phyloP scores from a whole-genome alignment of 2,797 vertebrate genomes.

The Betta splendens region DNA sequence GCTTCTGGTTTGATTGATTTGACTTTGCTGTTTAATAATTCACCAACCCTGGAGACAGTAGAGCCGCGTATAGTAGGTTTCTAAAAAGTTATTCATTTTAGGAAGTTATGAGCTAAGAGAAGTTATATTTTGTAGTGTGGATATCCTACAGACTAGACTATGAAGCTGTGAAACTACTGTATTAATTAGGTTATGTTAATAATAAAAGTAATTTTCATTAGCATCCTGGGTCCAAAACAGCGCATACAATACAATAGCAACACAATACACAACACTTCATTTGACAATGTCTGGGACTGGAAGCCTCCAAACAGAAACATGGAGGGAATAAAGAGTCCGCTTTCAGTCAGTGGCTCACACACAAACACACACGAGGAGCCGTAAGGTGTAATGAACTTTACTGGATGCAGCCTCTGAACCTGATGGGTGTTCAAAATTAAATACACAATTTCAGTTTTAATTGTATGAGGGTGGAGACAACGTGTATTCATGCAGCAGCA shows the following conservation, averaged over 20 bases:
- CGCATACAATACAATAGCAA: background rate
- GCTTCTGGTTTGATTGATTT: background rate
- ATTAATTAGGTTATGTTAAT: background rate
- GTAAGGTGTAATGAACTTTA: conserved; percentile 47
- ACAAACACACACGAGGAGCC: conserved; percentile 30
- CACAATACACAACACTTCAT: background rate
- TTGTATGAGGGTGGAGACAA: conserved; percentile 4
- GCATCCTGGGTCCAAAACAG: background rate
- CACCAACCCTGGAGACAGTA: background rate
- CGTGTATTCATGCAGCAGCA: background rate
- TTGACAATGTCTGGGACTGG: background rate
- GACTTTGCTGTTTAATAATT: background rate
- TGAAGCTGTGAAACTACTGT: too few relatives aligned
- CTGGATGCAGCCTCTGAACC: conserved; percentile 44
- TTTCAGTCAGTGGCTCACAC: too few relatives aligned
- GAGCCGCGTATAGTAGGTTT: background rate
- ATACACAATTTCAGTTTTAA: conserved; percentile 23
- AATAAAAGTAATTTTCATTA: background rate
- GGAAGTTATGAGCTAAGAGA: too few relatives aligned
- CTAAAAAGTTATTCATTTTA: background rate
- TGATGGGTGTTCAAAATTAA: conserved; percentile 44
- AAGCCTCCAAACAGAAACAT: conserved; percentile 7
- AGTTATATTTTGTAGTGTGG: background rate
- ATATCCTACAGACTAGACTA: background rate
- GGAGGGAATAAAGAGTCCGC: conserved; percentile 2